Conservation (phyloP, 2,113 vertebrate genomes). For the Pionites leucogaster region DNA sequence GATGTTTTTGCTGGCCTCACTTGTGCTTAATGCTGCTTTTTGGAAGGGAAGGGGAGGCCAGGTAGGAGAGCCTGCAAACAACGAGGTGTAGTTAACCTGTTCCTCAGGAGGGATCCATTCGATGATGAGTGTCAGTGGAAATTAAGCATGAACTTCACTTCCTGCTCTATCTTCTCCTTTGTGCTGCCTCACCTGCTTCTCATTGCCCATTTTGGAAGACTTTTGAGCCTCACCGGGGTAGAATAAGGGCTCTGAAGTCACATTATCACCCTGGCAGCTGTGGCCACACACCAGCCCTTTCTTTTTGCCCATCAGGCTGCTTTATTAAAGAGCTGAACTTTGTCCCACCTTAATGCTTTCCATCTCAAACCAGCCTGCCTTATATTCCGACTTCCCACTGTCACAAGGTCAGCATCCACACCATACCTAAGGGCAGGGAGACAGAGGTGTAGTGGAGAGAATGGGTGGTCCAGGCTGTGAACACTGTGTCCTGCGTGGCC, state of each 20-base stretch:
- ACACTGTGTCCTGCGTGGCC: background rate
- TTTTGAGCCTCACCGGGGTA: background rate
- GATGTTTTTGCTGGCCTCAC: background rate
- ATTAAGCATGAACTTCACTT: background rate
- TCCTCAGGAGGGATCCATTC: background rate
- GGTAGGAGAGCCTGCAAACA: background rate
- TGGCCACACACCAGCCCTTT: background rate
- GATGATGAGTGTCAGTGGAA: background rate
- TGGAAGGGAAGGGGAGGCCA: background rate
- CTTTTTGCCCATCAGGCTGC: background rate
- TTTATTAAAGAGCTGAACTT: background rate
- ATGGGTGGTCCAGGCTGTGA: background rate
- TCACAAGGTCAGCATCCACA: fast-evolving
- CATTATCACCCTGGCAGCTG: background rate
- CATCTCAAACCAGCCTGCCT: background rate
- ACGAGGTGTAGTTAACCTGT: background rate
- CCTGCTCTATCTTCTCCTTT: background rate
- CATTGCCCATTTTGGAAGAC: background rate
- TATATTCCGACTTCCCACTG: background rate
- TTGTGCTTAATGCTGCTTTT: background rate
- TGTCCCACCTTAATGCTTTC: background rate
- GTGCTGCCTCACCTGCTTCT: background rate
- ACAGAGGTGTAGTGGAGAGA: background rate
- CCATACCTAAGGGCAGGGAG: background rate
- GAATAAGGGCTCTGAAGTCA: background rate